phyloP scores from a whole-genome alignment of 2,113 vertebrate species.

The Pleuronectes platessa region DNA sequence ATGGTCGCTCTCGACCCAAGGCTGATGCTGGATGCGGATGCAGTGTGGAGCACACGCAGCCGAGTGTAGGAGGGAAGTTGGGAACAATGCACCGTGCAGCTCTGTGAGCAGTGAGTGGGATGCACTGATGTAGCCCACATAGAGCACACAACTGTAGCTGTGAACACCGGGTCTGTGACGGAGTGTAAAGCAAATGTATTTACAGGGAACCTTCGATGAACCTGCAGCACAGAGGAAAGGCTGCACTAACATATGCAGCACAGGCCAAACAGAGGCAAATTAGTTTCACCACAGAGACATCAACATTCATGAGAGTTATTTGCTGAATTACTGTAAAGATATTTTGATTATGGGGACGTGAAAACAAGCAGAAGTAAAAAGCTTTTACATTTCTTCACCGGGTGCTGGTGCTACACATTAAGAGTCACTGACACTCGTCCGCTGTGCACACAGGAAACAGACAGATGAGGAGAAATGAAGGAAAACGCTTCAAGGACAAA shows the following conservation, averaged over 20 bases:
- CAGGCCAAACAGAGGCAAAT: neutral
- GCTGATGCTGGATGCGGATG: conserved; percentile 38
- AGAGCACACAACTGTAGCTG: neutral
- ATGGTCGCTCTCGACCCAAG: conserved; percentile 5
- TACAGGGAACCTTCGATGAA: neutral
- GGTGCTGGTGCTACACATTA: conserved; percentile 27
- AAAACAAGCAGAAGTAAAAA: conserved; percentile 21
- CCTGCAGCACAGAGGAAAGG: no score
- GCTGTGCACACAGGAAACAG: conserved; percentile 32
- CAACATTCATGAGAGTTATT: conserved; percentile 15
- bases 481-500: neutral
- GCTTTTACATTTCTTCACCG: conserved; percentile 7
- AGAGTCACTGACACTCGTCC: conserved; percentile 45
- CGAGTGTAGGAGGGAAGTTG: conserved; percentile 22
- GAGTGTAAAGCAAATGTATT: neutral
- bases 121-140: neutral
- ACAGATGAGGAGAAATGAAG: neutral
- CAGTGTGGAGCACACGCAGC: neutral
- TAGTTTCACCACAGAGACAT: conserved; percentile 18
- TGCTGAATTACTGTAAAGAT: neutral
- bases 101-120: conserved; percentile 14
- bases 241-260: neutral
- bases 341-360: conserved; percentile 15
- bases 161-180: neutral
- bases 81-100: neutral